Conservation (phyloP, 2,888 invertebrate species). For the Agrotis clavis region DNA sequence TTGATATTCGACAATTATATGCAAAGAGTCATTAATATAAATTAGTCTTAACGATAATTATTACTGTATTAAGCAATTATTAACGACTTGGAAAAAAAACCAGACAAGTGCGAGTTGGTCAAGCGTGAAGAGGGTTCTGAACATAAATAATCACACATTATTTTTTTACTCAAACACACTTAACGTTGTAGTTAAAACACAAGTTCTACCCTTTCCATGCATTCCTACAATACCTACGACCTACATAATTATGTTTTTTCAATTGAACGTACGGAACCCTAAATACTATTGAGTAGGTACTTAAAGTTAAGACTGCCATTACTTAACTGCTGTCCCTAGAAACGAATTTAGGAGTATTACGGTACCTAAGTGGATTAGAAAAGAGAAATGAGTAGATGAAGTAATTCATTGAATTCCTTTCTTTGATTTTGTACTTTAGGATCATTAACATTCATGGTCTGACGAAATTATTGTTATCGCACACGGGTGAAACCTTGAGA, state of each 20-base stretch:
- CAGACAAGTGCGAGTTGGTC: too few species aligned
- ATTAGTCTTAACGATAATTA: conserved; percentile 15
- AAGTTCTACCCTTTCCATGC: too few species aligned
- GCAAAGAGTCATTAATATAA: conserved; percentile 27
- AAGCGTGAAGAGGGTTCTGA: too few species aligned
- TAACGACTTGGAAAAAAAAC: neutral
- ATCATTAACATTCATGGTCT: too few species aligned
- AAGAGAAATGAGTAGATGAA: conserved; percentile 25
- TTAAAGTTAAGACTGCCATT: conserved; percentile 13
- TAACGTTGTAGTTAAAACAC: too few species aligned
- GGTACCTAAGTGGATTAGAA: conserved; percentile 22
- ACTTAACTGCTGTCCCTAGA: conserved; percentile 19
- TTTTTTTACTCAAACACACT: too few species aligned
- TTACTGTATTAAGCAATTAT: neutral
- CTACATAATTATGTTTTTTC: too few species aligned
- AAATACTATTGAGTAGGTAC: neutral
- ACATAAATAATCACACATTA: too few species aligned
- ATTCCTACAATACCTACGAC: too few species aligned
- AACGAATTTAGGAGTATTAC: conserved; percentile 9
- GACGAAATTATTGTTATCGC: too few species aligned
- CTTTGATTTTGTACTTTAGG: neutral
- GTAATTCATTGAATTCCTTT: neutral
- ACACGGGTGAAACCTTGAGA: too few species aligned
- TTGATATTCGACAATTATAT: conserved; percentile 8
- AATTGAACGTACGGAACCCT: too few species aligned